A percentile compares a stretch with the other conserved stretches of the same genome.
Conservation (phyloP, 2,888 invertebrate genomes). For the Bimastos eiseni region DNA sequence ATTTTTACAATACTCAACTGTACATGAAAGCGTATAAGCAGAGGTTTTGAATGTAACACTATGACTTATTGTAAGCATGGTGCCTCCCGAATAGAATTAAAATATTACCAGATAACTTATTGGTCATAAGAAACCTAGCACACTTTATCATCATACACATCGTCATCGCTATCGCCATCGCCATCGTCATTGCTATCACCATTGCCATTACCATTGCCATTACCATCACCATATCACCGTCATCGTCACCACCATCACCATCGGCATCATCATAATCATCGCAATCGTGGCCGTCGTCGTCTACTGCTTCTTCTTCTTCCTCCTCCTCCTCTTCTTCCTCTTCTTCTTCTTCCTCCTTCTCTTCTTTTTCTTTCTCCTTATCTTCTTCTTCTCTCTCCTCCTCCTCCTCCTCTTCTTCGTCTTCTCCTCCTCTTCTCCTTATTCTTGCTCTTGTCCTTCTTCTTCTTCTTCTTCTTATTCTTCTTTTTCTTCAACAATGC, state of each 20-base stretch:
- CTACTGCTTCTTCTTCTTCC: conserved; percentile 29
- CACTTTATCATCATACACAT: background rate
- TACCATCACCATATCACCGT: conserved; percentile 25
- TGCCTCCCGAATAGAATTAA: too few species aligned
- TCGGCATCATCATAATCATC: conserved; percentile 27
- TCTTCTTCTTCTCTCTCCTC: background rate
- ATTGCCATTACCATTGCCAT: conserved; percentile 26
- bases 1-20: too few species aligned
- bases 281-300: conserved; percentile 30
- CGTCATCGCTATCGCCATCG: background rate
- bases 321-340: conserved; percentile 36
- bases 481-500: background rate
- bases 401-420: conserved; percentile 21
- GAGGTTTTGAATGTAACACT: too few species aligned
- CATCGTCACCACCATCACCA: conserved; percentile 31
- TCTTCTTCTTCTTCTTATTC: too few species aligned
- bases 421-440: background rate
- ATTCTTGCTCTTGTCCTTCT: background rate
- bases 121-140: background rate
- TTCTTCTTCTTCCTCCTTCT: conserved; percentile 33
- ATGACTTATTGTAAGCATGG: too few species aligned
- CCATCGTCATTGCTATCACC: conserved; percentile 14
- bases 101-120: too few species aligned
- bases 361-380: conserved; percentile 19
- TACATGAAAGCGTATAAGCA: too few species aligned